Evolutionary conservation across 1,140 invertebrate species (phyloP), one percentile per base, ranked within the genome.

Genomic region (Drosophila mauritiana): DNA sequence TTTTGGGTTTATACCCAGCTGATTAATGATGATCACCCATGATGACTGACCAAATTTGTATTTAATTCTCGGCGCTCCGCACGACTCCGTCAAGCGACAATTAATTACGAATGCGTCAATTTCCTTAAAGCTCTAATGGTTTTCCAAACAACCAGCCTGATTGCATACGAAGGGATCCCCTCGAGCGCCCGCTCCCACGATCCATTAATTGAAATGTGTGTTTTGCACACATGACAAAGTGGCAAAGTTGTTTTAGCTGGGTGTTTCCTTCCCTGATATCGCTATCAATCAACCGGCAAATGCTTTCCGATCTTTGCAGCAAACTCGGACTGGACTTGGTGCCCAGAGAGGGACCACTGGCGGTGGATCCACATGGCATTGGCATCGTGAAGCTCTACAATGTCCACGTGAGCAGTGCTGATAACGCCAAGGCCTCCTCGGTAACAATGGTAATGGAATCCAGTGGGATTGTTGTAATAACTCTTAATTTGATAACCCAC

Each of bases 311-410:
- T 92, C 76, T 92, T 96, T 96, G 37, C 93, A 98, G 97, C 92
- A 97, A 98, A 94, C 94, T 99, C 8, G 97, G 97, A 0, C 93
- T 99, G 78, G 98, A 99, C 93, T 91, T 99, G 85, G 97, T 99
- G 15, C 98, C 98, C 0, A 93, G 97, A 37, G 95, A 96, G 78
- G 97, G 97, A 37, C 95, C 96, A 22, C 95, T 97, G 83, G 97
- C 97, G 91, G 97, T 98, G 4, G 97, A 98, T 92, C 96, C 97
- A 20, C 96, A 97, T 77, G 94, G 95, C 34, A 96, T 97, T 91
- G 97, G 97, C 57, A 95, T 97, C 6, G 96, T 98, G 11, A 96
- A 98, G 82, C 93, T 99, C 2, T 97, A 98, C 93, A 95, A 97
- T 86, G 96, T 98, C 74, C 97, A 98, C 91, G 94, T 96, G 0